Evolutionary conservation across 2,888 invertebrate genomes (phyloP), one percentile per base, ranked within the genome.

Genomic region (Cephus runcator): DNA sequence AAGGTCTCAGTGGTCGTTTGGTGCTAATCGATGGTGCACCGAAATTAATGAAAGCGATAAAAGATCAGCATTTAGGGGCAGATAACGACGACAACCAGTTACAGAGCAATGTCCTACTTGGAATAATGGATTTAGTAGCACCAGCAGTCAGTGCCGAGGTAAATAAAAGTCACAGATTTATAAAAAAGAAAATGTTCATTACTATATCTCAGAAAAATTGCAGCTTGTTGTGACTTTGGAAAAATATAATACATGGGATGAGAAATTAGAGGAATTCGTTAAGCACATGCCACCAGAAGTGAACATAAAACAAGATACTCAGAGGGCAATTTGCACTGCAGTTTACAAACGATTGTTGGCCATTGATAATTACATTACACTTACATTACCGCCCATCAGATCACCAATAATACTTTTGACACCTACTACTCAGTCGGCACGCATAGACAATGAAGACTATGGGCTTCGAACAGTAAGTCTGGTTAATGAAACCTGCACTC

Each of bases 11-110:
- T 23, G 96, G 96, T 4, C 92, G 93, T 71, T 85, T 96, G 1
- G 92, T 96, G 85, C 93, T 97, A 23, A 93, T 99, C 75, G 98
- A 98, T 89, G 98, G 98, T 23, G 93, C 96, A 0, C 97, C 96
- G 0, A 94, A 94, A 68, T 94, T 95, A 87, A 92, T 97, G 31
- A 94, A 94, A 87, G 92, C 93, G 0, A 85, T 94, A 0, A 86
- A 94, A 2, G 92, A 92, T 1, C 92, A 93, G 88, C 92, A 93
- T 3, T 86, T 94, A 15, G 89, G 89, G 68, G 89, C 91, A 34
- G 92, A 91, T 77, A 92, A 92, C 75, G 93, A 94, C 56, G 82
- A 88, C 0, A 56, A 9, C 23, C 92, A 93, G 78, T 90, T 94
- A 0, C 94, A 95, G 85, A 93, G 93, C 85, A 93, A 92, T 80